phyloP scores from a whole-genome alignment of 2,113 vertebrate genomes.

The Cacatua alba region DNA sequence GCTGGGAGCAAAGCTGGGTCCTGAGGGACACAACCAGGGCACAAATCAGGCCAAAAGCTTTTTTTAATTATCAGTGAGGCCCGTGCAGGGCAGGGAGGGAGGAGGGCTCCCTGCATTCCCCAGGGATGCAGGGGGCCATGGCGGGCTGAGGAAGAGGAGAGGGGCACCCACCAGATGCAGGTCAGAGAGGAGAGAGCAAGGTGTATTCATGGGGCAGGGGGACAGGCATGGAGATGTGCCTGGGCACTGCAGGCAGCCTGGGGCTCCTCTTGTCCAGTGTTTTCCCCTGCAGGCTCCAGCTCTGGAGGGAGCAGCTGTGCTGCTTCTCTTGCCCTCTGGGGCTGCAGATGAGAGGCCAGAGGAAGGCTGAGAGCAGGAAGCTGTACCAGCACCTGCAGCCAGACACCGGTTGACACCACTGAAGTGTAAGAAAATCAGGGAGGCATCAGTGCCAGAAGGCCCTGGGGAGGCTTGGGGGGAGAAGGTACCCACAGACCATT shows the following conservation, averaged over 20 bases:
- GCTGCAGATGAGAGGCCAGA: neutral
- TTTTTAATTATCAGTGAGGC: neutral
- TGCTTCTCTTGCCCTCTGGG: neutral
- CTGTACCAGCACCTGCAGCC: neutral
- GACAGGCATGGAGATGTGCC: neutral
- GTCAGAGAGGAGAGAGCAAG: neutral
- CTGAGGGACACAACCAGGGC: neutral
- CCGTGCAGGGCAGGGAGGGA: neutral
- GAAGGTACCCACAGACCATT: neutral
- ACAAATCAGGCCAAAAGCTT: neutral
- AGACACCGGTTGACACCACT: neutral
- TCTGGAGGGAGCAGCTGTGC: neutral
- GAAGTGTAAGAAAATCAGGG: neutral
- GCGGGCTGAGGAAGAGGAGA: neutral
- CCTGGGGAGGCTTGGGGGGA: neutral
- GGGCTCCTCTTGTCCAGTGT: neutral
- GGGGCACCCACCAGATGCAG: neutral
- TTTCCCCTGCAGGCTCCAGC: neutral
- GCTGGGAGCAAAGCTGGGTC: neutral
- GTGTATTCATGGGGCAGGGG: neutral
- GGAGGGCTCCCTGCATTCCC: neutral
- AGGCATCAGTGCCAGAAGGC: neutral
- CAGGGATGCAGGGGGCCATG: fast-evolving
- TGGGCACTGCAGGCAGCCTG: neutral
- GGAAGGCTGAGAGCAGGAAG: neutral